Evolutionary conservation across 2,888 invertebrate species (phyloP), one percentile per base, ranked within the genome.

Genomic region (Acronicta aceris): DNA sequence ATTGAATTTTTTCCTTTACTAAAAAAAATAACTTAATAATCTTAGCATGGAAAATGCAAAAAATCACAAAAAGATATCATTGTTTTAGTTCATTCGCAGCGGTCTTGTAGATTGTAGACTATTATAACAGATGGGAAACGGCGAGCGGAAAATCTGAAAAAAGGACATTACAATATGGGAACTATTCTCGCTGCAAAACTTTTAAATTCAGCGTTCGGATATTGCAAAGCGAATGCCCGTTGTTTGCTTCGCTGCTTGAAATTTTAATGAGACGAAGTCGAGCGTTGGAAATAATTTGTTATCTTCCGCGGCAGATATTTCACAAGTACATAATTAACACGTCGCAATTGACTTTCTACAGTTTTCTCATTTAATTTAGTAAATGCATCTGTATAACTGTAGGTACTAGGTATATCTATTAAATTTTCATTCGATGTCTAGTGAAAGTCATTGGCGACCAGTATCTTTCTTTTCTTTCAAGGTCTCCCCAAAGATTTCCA

Each of bases 181-280:
- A 81, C 71, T 74, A 75, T 63, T 52, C 70, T 48, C 54, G 70
- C 75, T 71, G 72, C 55, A 70, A 81, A 86, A 85, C 72, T 83
- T 85, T 85, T 78, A 82, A 82, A 81, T 85, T 82, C 79, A 70
- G 59, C 72, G 71, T 82, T 82, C 79, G 81, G 79, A 82, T 84
- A 86, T 84, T 85, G 81, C 82, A 78, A 63, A 71, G 68, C 65
- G 79, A 76, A 57, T 51, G 70, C 65, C 63, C 59, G 66, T 63
- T 84, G 81, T 82, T 84, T 84, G 84, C 81, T 81, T 79, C 77
- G 75, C 81, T 76, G 59, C 72, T 78, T 85, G 82, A 87, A 87
- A 86, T 83, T 84, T 87, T 87, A 84, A 87, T 86, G 84, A 85
- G 75, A 62, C 77, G 79, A 76, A 78, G 74, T 80, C 74, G 65